Base-by-base conservation (phyloP, 2,888 invertebrate species). In the Pollenia griseotomentosa region DNA sequence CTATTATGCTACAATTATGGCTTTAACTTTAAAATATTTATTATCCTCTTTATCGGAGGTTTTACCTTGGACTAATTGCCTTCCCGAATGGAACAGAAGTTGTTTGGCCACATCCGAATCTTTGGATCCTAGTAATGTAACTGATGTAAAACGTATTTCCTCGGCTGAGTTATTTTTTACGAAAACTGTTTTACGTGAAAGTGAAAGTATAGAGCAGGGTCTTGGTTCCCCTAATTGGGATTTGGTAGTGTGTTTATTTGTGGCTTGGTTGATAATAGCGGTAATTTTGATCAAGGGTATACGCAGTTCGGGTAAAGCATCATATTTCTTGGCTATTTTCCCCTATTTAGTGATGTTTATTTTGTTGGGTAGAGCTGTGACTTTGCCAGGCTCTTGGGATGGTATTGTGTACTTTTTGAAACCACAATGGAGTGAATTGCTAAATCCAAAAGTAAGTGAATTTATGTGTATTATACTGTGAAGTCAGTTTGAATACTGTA, bases 261-360 rank as follows among this genome's bases (percentile, higher is more conserved):
- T 92, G 61, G 94, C 95, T 0, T 95, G 95, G 95, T 85, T 93
- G 7, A 91, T 94, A 48, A 94, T 95, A 23, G 94, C 94, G 68
- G 90, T 94, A 0, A 94, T 94, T 3, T 90, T 95, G 2, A 93
- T 94, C 0, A 94, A 94, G 82, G 95, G 90, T 94, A 94, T 95
- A 53, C 94, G 94, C 87, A 95, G 95, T 88, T 94, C 95, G 1
- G 95, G 95, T 73, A 95, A 95, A 90, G 95, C 95, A 0, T 95
- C 96, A 1, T 96, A 96, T 90, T 95, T 96, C 89, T 94, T 96
- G 14, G 96, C 96, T 0, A 92, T 96, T 10, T 96, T 96, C 90
- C 96, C 96, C 0, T 96, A 96, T 90, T 91, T 95, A 57, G 94
- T 96, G 51, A 94, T 96, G 92, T 89, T 95, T 51, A 94, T 94